Conservation (phyloP, 2,888 invertebrate species). For the Thereva nobilitata region DNA sequence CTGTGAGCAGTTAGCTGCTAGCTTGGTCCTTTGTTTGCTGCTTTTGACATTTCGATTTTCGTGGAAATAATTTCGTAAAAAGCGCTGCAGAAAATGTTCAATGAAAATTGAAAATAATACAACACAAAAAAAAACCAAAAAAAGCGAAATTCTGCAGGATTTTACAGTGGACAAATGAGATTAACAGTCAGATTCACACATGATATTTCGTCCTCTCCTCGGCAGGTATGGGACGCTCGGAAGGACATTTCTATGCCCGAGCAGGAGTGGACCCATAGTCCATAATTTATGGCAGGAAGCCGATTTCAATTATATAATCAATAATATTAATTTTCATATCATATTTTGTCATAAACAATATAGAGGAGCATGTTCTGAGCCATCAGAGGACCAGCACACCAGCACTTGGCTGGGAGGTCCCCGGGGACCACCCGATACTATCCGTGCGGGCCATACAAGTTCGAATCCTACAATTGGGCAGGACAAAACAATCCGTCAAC, state of each 20-base stretch:
- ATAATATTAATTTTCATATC: conserved; percentile 60
- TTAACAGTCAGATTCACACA: conserved; percentile 20
- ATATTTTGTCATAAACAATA: conserved; percentile 59
- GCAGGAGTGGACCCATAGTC: conserved; percentile 27
- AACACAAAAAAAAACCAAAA: conserved; percentile 23
- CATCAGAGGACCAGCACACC: conserved; percentile 11
- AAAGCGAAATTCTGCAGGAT: conserved; percentile 12
- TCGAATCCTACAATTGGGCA: conserved; percentile 35
- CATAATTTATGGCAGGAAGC: conserved; percentile 41
- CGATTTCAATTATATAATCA: conserved; percentile 59
- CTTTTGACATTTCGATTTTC: conserved; percentile 35
- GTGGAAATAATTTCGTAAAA: conserved; percentile 13
- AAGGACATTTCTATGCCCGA: conserved; percentile 19
- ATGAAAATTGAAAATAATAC: conserved; percentile 26
- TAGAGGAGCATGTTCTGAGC: conserved; percentile 29
- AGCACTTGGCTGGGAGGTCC: conserved; percentile 20
- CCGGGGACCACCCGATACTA: conserved; percentile 19
- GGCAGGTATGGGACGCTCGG: conserved; percentile 18
- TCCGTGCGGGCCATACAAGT: conserved; percentile 15
- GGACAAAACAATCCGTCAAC: conserved; percentile 35
- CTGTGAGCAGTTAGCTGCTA: conserved; percentile 13
- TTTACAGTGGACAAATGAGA: conserved; percentile 17
- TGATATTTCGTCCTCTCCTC: not conserved
- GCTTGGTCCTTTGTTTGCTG: conserved; percentile 35
- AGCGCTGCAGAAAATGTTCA: not conserved